These are phyloP conservation scores for Dinoponera quadriceps DNA, from an alignment of 1,140 invertebrate genomes.

Conservation along the genomic window DNA sequence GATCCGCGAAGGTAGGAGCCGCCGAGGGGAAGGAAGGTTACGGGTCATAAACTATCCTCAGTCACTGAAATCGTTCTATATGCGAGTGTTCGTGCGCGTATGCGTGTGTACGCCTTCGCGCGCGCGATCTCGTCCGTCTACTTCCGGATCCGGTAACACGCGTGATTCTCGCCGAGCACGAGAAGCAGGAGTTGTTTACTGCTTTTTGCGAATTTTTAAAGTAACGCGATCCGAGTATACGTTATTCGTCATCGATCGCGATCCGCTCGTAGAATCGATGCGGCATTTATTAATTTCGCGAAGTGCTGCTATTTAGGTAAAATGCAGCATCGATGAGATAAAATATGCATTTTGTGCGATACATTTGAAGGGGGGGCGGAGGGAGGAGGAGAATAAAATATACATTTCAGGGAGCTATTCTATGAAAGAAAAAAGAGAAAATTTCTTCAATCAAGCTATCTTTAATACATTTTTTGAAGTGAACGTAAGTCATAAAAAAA, in stretches of 20 bases:
- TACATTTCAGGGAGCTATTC: not conserved
- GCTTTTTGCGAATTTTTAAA: slow-evolving; percentile 43
- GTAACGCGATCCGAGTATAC: slow-evolving; percentile 62
- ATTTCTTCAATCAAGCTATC: not conserved
- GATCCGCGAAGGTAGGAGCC: slow-evolving; percentile 59
- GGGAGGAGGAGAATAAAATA: slow-evolving; percentile 6
- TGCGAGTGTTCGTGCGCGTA: slow-evolving; percentile 21
- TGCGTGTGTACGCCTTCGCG: slow-evolving; percentile 29
- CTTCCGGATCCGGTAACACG: slow-evolving; percentile 47
- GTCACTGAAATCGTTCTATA: slow-evolving; percentile 68
- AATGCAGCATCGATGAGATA: slow-evolving; percentile 15
- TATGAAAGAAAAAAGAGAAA: not conserved
- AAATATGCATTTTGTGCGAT: not conserved
- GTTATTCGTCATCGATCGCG: slow-evolving; percentile 35
- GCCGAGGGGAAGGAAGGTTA: slow-evolving; percentile 72
- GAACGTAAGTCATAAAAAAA: not conserved
- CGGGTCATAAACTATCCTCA: slow-evolving; percentile 82
- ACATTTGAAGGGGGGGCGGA: no score
- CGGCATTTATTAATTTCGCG: slow-evolving; percentile 42
- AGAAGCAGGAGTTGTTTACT: slow-evolving; percentile 62
- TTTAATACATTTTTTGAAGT: not conserved
- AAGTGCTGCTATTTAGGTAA: slow-evolving; percentile 28
- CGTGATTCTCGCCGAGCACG: slow-evolving; percentile 39
- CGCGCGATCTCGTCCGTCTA: slow-evolving; percentile 31
- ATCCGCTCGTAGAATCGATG: slow-evolving; percentile 3